Conservation (phyloP, 2,888 invertebrate genomes). For the Ceraclea dissimilis region DNA sequence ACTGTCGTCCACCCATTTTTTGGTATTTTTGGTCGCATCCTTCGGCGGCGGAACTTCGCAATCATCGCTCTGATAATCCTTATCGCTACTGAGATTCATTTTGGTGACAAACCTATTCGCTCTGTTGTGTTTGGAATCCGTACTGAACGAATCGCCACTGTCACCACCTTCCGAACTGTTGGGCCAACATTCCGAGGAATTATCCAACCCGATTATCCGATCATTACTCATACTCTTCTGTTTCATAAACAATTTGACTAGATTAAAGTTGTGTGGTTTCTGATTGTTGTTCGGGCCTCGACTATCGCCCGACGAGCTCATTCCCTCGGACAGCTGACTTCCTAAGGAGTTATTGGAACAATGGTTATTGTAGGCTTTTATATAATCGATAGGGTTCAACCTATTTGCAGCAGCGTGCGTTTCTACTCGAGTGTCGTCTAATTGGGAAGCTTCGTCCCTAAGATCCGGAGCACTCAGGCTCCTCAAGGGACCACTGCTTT, state of each 20-base stretch:
- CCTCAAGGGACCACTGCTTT: conserved; percentile 52
- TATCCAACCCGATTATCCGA: conserved; percentile 66
- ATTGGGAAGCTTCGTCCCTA: conserved; percentile 13
- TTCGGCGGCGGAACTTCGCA: conserved; percentile 28
- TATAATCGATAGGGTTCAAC: conserved; percentile 39
- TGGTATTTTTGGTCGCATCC: conserved; percentile 28
- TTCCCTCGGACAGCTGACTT: conserved; percentile 44
- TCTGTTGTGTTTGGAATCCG: conserved; percentile 30
- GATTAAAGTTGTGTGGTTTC: conserved; percentile 67
- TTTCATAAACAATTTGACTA: conserved; percentile 83
- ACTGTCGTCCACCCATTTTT: conserved; percentile 23
- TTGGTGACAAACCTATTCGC: conserved; percentile 29
- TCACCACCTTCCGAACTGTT: conserved; percentile 54
- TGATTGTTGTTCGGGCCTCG: conserved; percentile 45
- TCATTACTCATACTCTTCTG: conserved; percentile 79
- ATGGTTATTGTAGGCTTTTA: conserved; percentile 33
- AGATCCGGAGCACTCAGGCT: conserved; percentile 78
- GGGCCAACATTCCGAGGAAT: conserved; percentile 76
- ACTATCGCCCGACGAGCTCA: conserved; percentile 48
- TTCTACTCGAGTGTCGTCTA: conserved; percentile 32
- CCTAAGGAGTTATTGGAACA: conserved; percentile 33
- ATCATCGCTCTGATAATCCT: conserved; percentile 31
- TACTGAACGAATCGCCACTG: conserved; percentile 51
- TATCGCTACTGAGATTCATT: conserved; percentile 29
- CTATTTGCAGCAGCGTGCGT: conserved; percentile 45